Evolutionary conservation across 2,888 invertebrate genomes (phyloP), one percentile per base, ranked within the genome.

Genomic region (Macropis europaea): DNA sequence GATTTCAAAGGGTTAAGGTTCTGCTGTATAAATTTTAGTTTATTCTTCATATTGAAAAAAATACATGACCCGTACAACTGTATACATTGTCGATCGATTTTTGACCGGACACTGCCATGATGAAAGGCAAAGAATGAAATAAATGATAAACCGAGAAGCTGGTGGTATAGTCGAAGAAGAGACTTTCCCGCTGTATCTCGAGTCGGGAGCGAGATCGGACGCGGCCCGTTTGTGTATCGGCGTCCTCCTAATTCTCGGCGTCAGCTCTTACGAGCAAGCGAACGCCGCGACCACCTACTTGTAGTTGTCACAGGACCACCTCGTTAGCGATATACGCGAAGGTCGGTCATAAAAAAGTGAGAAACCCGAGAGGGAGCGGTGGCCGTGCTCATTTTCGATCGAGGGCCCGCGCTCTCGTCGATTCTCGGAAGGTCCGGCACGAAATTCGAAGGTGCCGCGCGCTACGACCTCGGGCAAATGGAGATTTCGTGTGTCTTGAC

Each of bases 401-500:
- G 69, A 59, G 48, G 38, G 36, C 38, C 47, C 34, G 59, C 57
- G 66, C 24, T 36, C 77, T 66, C 77, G 63, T 62, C 75, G 79
- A 75, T 80, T 80, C 79, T 79, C 62, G 76, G 81, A 81, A 81
- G 81, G 81, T 53, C 64, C 73, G 47, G 36, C 57, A 59, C 69
- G 70, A 81, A 79, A 76, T 79, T 71, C 76, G 76, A 76, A 81
- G 81, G 81, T 81, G 73, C 75, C 79, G 80, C 45, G 53, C 52
- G 52, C 47, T 71, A 52, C 79, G 81, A 81, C 81, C 81, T 81
- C 81, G 74, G 74, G 72, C 76, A 77, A 81, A 79, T 81, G 81
- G 79, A 76, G 81, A 81, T 81, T 81, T 81, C 76, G 78, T 79
- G 82, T 80, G 84, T 84, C 84, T 86, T 83, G 84, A 88, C 88